Evolutionary conservation across 92 coral and sea anemone genomes (phyloP).

Genomic region (Heliopora coerulea): DNA sequence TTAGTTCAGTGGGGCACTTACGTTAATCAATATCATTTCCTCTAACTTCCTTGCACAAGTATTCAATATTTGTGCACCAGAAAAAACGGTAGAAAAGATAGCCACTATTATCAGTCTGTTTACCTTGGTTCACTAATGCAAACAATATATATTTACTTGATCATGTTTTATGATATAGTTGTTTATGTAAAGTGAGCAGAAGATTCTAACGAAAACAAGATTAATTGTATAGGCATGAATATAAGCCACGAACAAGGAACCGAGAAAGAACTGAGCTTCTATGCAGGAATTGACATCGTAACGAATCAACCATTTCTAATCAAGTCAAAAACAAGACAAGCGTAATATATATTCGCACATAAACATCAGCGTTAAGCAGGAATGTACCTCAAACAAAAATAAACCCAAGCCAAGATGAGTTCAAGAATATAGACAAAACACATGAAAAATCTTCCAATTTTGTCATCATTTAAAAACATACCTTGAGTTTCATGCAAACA

Average conservation of each 20-base stretch:
- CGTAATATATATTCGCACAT: too few species aligned
- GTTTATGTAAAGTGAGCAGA: not conserved
- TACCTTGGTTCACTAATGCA: not conserved
- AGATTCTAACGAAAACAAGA: not conserved
- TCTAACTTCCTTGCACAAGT: not conserved
- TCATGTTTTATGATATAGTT: not conserved
- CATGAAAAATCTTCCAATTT: not conserved
- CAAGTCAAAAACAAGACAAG: too few species aligned
- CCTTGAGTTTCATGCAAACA: too few species aligned
- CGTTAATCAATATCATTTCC: not conserved
- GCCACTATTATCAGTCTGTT: not conserved
- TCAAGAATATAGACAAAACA: not conserved
- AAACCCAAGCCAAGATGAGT: not conserved
- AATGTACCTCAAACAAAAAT: not conserved
- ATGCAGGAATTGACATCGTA: too few species aligned
- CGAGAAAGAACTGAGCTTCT: too few species aligned
- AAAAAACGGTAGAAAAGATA: too few species aligned
- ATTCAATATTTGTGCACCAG: too few species aligned
- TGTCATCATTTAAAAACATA: too few species aligned
- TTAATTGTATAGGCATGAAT: not conserved
- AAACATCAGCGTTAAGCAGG: not conserved
- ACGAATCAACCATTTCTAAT: too few species aligned
- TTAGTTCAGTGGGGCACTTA: not conserved
- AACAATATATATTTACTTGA: not conserved
- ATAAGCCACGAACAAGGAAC: too few species aligned